Base-by-base conservation (phyloP, 2,113 vertebrate genomes). In the Ceratotherium simum region DNA sequence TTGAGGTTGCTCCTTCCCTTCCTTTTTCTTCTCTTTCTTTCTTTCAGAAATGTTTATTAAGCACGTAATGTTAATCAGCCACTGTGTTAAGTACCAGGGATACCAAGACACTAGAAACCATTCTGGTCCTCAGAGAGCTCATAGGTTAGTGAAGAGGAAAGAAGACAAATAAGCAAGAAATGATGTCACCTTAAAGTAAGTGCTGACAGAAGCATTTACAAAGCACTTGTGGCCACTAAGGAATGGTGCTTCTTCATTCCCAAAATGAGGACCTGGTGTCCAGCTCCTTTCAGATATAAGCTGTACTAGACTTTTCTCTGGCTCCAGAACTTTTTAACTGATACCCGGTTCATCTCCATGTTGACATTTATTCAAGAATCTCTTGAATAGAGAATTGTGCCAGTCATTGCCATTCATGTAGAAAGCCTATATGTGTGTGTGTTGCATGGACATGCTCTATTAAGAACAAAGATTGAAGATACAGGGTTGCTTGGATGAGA, bases 391-490 rank as follows among this genome's bases (percentile, higher is more conserved):
- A 69, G 2, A 62, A 67, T 67, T 73, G 5, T 86, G 25, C 3
- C 78, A 69, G 72, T 56, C n/a, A 31, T 93, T 79, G 11, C 4
- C 42, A 18, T 56, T 82, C 36, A 54, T 21, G 7, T 62, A 67
- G 46, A 90, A 96, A 92, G 20, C 7, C 31, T 46, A 6, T 86
- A 20, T 75, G 13, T 4, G 3, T 86, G 10, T 79, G 17, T 48
- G 8, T 70, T 90, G 48, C 33, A 70, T 90, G 54, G 36, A 36
- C 46, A 73, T 67, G n/a, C 5, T 96, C 56, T 70, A 60, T 84
- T 81, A 96, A 83, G 33, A 94, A 82, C 56, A 83, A 72, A 73
- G 91, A 90, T 60, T 54, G 25, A 95, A 87, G 67, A 83, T 75
- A 69, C 0, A 79, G 14, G 3, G 18, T 36, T 80, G 42, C 46